A percentile compares a stretch with the other conserved stretches of the same genome.
phyloP scores from a whole-genome alignment of 2,888 invertebrate species.

The Lepidonotus clava region DNA sequence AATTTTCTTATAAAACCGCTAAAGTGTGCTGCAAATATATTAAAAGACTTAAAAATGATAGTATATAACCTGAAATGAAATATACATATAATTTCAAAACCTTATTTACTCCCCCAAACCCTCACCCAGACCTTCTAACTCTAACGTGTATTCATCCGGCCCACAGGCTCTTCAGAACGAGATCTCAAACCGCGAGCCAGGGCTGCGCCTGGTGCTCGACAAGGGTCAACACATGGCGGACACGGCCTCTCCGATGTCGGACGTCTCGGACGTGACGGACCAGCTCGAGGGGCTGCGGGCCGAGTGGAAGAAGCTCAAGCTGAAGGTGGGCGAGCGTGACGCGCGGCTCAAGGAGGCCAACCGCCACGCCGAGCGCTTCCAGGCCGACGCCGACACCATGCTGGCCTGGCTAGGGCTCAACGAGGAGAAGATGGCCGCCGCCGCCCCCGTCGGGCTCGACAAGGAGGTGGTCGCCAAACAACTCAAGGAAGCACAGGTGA shows the following conservation, averaged over 20 bases:
- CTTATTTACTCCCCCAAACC: no score
- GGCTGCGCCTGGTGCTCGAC: slow-evolving; percentile 86
- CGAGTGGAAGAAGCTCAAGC: slow-evolving; percentile 94
- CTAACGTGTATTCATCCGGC: no score
- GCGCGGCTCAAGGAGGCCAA: slow-evolving; percentile 83
- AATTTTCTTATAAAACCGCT: no score
- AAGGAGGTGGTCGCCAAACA: slow-evolving; percentile 90
- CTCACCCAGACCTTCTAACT: no score
- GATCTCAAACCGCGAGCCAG: slow-evolving; percentile 70
- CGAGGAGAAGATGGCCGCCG: slow-evolving; percentile 90
- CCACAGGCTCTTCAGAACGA: slow-evolving; percentile 86
- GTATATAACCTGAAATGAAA: no score
- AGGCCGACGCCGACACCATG: slow-evolving; percentile 87
- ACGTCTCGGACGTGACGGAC: slow-evolving; percentile 84
- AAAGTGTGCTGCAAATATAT: no score
- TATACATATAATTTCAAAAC: no score
- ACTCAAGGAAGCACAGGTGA: slow-evolving; percentile 89
- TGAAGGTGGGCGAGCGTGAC: slow-evolving; percentile 88
- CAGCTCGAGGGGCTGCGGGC: slow-evolving; percentile 94
- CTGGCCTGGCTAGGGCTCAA: slow-evolving; percentile 89
- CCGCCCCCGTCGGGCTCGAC: slow-evolving; percentile 88
- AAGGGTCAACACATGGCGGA: slow-evolving; percentile 88
- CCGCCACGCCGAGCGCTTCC: slow-evolving; percentile 87
- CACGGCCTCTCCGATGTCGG: slow-evolving; percentile 68
- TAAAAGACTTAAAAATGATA: no score